Evolutionary conservation across 2,797 vertebrate species (phyloP), one percentile per base, ranked within the genome.

Genomic region (Enteromius anoplus): DNA sequence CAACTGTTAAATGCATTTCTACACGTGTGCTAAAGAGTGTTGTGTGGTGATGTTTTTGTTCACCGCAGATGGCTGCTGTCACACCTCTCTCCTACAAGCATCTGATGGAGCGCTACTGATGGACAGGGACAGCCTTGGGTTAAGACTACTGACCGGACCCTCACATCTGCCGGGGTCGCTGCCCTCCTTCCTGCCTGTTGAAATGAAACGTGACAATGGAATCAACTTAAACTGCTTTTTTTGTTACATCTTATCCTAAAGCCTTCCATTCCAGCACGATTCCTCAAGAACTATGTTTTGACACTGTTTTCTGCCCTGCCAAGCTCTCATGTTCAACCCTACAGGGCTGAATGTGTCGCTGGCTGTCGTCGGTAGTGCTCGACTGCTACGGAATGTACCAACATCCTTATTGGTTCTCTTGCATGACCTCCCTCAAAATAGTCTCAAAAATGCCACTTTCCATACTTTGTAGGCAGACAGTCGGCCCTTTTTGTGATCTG

Each of bases 51-150:
- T 84, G 75, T 91, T 12, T 65, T 88, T 47, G 65, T 80, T n/a
- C 21, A 65, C 72, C 49, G 26, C 90, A 96, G 94, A 89, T 88
- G 0, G 81, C 92, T 45, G 85, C 90, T 8, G 92, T 96, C 86
- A 92, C 90, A 66, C 91, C 92, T 62, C 87, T 95, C 14, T 95
- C 95, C 87, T 95, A 94, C 82, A 95, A 93, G 89, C 88, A 94
- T 82, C 90, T 95, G 85, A 93, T 77, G 69, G 93, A 91, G 65
- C 87, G 40, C 3, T 83, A 91, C 78, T 92, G 86, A 93, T 47
- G 51, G 51, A 47, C 51, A 65, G 5, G 69, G 88, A 12, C 66
- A 83, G 86, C 65, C 65, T 75, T 8, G 75, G 62, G 75, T 72
- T 68, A 72, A 85, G 32, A 66, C 82, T 66, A 71, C 85, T 75